Percentiles rank a stretch among this genome's conserved stretches.
These are phyloP conservation scores for Mirza zaza DNA, from an alignment of 2,113 vertebrate genomes.

Conservation along the genomic window DNA sequence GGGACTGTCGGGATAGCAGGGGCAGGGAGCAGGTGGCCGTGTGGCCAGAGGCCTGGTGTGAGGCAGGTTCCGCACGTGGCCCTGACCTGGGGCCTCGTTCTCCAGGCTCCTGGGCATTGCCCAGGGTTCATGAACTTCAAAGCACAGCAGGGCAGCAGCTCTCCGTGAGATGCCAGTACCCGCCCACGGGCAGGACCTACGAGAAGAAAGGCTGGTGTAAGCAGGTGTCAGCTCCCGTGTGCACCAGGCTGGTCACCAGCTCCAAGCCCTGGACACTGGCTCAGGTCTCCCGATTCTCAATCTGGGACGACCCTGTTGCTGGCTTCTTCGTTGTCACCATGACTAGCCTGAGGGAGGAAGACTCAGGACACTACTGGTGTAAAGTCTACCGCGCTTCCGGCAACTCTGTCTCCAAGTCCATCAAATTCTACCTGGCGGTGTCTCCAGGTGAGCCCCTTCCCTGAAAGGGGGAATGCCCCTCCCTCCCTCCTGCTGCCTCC, in stretches of 20 bases:
- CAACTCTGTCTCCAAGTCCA: background rate
- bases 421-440: background rate
- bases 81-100: background rate
- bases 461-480: background rate
- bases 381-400: background rate
- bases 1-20: fast-evolving
- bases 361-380: background rate
- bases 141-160: background rate
- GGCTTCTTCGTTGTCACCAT: background rate
- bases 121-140: background rate
- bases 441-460: background rate
- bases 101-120: background rate
- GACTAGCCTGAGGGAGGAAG: background rate
- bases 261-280: background rate
- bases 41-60: background rate
- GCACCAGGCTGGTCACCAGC: background rate
- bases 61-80: background rate
- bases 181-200: fast-evolving
- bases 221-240: fast-evolving
- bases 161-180: background rate
- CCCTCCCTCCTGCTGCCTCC: fast-evolving
- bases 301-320: background rate
- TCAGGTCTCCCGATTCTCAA: background rate
- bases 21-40: fast-evolving
- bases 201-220: background rate